phyloP scores from a whole-genome alignment of 2,113 vertebrate genomes.

The Eolophus roseicapilla region DNA sequence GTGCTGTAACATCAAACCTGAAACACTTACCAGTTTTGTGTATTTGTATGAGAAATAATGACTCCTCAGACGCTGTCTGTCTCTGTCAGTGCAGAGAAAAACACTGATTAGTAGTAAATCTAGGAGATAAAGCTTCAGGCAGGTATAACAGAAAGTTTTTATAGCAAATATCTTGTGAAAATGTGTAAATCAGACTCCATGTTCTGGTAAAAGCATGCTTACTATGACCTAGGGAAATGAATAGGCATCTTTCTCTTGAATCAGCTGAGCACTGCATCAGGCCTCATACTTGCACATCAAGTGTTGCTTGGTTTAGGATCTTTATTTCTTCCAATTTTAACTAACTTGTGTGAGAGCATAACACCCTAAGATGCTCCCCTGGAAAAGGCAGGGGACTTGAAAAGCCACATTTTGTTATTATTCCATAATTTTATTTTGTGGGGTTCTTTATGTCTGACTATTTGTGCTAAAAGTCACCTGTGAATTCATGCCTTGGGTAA shows the following conservation, averaged over 20 bases:
- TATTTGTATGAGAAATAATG: slow-evolving; percentile 38
- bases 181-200: neutral
- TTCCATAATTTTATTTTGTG: neutral
- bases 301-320: neutral
- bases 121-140: neutral
- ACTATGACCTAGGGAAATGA: neutral
- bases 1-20: slow-evolving; percentile 56
- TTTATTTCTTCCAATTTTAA: neutral
- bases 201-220: neutral
- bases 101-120: neutral
- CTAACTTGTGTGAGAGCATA: neutral
- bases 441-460: neutral
- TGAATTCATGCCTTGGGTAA: neutral
- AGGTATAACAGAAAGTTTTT: neutral
- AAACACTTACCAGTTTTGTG: slow-evolving; percentile 22
- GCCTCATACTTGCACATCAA: neutral
- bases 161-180: neutral
- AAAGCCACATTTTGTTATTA: neutral
- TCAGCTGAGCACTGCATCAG: neutral
- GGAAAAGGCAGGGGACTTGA: slow-evolving; percentile 23
- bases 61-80: neutral
- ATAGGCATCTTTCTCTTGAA: neutral
- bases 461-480: neutral
- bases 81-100: neutral
- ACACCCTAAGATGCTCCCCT: slow-evolving; percentile 21